Evolutionary conservation across 2,888 invertebrate genomes (phyloP), one percentile per base, ranked within the genome.

Genomic region (Hyposoter didymator): DNA sequence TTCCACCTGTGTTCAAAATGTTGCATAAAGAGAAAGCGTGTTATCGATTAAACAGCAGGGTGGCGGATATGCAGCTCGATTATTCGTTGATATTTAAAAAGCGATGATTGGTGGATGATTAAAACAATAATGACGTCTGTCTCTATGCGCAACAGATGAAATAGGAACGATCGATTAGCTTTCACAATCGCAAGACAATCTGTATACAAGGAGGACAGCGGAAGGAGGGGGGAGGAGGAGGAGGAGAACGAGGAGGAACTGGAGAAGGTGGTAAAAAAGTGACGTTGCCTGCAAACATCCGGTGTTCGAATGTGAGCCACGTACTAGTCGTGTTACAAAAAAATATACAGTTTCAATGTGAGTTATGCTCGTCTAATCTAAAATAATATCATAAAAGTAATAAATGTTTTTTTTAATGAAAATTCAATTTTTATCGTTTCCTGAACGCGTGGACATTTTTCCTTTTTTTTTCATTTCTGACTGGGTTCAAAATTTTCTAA

Each of bases 211-310:
- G 35, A 76, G 19, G 32, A 47, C 22, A 45, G 66, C 32, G 64
- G 62, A 45, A 49, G 47, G 35, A 52, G 75, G 22, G 4, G 55
- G 22, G n/a, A n/a, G 62, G 55, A 49, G 47, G 35, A 52, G 75
- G 22, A 12, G 55, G 22, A 3, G 22, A 35, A 35, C 35, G 55
- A 22, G 55, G 55, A 28, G 59, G 55, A 28, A 14, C 10, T 12
- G 55, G 55, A 28, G 55, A 7, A 22, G 72, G 62, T 19, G 32
- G 70, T 52, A 45, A 49, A 70, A 19, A 55, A 32, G 45, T 64
- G 74, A 78, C 78, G 78, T 74, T 43, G 79, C 66, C 52, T 52
- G 73, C 59, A 82, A 85, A 85, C 85, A 85, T 85, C 85, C 85
- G 85, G 85, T 67, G 76, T 76, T 67, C 67, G 49, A 73, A 74